Evolutionary conservation across 2,888 invertebrate species (phyloP), one percentile per base, ranked within the genome.

Genomic region (Ormyrus rosae): DNA sequence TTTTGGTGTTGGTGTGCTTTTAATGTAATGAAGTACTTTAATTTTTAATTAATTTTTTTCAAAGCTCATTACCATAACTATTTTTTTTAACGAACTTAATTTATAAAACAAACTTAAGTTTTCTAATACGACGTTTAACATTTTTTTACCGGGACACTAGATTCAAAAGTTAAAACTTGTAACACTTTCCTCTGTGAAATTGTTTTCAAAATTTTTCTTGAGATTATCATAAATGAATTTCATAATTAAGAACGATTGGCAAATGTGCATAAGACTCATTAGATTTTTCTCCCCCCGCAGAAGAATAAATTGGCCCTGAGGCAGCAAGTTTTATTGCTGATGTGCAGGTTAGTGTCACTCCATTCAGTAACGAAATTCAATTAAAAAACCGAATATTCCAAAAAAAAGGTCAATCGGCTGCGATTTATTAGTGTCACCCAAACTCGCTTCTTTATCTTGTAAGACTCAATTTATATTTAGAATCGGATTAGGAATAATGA

Each of bases 261-360:
- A 34, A 75, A 78, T 72, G 51, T 82, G 70, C 64, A 81, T 82
- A 71, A 75, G 83, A 83, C 87, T 90, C 87, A 90, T 86, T 85
- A 86, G 87, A 86, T 89, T 85, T 90, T 89, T 89, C 89, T 90
- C 88, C 89, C 90, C 91, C 91, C 93, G 91, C 93, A 96, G 95
- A 96, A 96, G 94, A 95, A 96, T 92, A 96, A 95, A 91, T 95
- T 95, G 87, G 94, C 95, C 90, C 95, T 96, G 92, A 93, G 95
- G 90, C 95, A 96, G 90, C 96, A 96, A 92, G 96, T 96, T 86
- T 92, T 96, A 89, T 95, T 95, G 87, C 92, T 96, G 86, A 96
- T 96, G 96, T 96, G 96, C 92, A 94, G 94, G 94, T 94, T 92
- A 93, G 93, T 93, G 92, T 88, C 85, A 86, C 85, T 85, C 79